Evolutionary conservation across 2,113 vertebrate genomes (phyloP), one percentile per base, ranked within the genome.

Genomic region (Poeciliopsis prolifica): DNA sequence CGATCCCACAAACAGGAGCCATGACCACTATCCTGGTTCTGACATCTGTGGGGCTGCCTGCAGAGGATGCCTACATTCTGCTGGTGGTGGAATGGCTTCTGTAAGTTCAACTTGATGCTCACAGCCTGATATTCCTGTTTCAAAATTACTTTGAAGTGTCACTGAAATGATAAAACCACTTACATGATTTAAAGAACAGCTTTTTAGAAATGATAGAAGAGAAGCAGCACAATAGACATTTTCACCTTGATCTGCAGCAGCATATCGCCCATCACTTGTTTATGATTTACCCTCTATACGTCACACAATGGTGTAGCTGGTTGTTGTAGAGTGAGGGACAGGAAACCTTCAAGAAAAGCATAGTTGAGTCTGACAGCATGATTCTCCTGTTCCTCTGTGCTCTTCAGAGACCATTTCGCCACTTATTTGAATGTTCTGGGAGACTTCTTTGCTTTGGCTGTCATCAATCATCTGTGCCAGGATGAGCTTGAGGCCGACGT

Each of bases 1-100:
- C 64, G 61, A 61, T 74, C 17, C 70, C 70, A 31, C 35, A 65
- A 2, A 61, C 65, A 5, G 75, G 80, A 65, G 75, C 65, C 1
- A 12, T 70, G 66, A 78, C 51, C 9, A 78, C 80, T 1, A 14
- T 78, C 10, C 65, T 82, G 37, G 44, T 82, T 9, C 19, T 72
- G 73, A 28, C 48, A 0, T 61, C 74, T 0, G 7, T 37, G 5
- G 74, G 61, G 26, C 12, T 82, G 29, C 75, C 80, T 30, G 35
- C 31, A 2, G 37, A 17, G 17, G 61, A 66, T 0, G 70, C 74
- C 5, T 9, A 61, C 61, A 28, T 74, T 24, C 70, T 82, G 4
- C 58, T 76, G 7, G 65, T 69, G 19, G 1, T 77, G 6, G 74
- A 82, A 13, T 82, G 75, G 72, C 12, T 81, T 37, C 54, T 81